A percentile compares a stretch with the other conserved stretches of the same genome.
phyloP scores from a whole-genome alignment of 2,113 vertebrate genomes.

The Plecotus auritus region DNA sequence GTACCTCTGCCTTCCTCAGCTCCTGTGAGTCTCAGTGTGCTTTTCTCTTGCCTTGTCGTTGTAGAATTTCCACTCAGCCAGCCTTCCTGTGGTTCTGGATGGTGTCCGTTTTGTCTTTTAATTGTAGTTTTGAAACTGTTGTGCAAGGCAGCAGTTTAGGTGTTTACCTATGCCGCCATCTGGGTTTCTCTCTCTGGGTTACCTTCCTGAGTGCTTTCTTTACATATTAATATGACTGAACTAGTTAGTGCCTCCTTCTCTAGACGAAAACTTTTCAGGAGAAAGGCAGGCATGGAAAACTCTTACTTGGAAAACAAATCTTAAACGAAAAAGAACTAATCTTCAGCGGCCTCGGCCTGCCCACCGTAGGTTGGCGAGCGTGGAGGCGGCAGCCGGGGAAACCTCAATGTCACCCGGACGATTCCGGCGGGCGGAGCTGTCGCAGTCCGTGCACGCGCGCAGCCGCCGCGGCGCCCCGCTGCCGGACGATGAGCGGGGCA shows the following conservation, averaged over 20 bases:
- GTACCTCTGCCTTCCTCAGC: too few species aligned
- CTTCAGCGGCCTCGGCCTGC: neutral
- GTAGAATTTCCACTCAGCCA: too few species aligned
- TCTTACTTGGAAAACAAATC: neutral
- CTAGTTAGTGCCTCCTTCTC: neutral
- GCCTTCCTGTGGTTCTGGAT: too few species aligned
- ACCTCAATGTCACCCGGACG: neutral
- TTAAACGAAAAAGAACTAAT: neutral
- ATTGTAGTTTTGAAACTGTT: too few species aligned
- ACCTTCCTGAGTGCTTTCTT: too few species aligned
- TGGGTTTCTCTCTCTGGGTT: too few species aligned
- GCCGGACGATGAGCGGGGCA: neutral
- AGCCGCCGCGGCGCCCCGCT: neutral
- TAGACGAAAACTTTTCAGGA: neutral
- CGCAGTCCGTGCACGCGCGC: neutral
- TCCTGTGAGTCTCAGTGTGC: too few species aligned
- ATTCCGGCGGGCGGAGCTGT: neutral
- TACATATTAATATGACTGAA: too few species aligned
- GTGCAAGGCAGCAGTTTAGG: too few species aligned
- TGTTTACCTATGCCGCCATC: too few species aligned
- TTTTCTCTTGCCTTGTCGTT: too few species aligned
- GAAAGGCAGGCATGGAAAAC: neutral
- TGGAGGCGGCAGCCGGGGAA: neutral
- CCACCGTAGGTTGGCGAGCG: fast-evolving
- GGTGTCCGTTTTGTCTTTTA: too few species aligned